Conservation (phyloP, 2,797 vertebrate genomes). For the Sebastes melanostomus region DNA sequence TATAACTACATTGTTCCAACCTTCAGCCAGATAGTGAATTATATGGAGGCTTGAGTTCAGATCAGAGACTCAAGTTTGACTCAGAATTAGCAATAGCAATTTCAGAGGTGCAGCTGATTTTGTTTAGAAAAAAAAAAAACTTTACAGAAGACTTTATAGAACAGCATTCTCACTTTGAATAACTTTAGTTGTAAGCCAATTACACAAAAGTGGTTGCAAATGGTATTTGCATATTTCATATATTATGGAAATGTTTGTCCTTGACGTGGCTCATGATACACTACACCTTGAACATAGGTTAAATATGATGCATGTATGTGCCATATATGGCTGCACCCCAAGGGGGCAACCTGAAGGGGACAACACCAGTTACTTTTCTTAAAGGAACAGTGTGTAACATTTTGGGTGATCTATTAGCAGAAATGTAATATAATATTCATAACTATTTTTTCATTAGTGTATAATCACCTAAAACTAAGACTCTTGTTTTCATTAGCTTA, state of each 20-base stretch:
- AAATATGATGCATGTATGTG: neutral
- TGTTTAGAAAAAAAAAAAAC: neutral
- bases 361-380: neutral
- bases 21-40: slow-evolving; percentile 6
- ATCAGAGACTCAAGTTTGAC: neutral
- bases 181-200: neutral
- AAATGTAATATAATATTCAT: no score
- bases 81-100: no score
- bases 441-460: no score
- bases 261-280: neutral
- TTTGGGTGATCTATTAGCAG: no score
- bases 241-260: neutral
- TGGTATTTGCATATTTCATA: neutral
- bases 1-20: neutral
- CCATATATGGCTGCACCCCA: neutral
- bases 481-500: no score
- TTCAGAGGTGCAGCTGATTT: no score
- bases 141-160: slow-evolving; percentile 33
- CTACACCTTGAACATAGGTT: neutral
- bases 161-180: neutral
- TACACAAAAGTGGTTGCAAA: neutral
- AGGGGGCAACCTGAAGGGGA: neutral
- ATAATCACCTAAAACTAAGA: no score
- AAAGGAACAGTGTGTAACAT: no score
- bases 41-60: neutral